phyloP scores from a whole-genome alignment of 1,140 invertebrate genomes.

The Ips typographus region DNA sequence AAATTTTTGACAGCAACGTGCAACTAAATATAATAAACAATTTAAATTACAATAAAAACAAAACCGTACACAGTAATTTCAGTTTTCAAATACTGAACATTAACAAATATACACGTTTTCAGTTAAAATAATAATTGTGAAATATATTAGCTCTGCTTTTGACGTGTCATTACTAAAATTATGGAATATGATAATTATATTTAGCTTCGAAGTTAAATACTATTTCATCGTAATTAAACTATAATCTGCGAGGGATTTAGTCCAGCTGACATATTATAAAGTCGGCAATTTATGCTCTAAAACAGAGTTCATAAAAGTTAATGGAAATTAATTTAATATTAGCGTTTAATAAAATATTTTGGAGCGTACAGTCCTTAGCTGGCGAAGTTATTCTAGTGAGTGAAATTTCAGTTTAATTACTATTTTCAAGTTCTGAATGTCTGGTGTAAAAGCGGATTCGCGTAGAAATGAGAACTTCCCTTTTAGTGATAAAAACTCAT shows the following conservation, averaged over 20 bases:
- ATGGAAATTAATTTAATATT: constrained; percentile 6
- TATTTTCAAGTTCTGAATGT: no score
- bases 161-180: constrained; percentile 3
- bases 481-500: no score
- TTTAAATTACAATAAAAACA: constrained; percentile 4
- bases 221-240: constrained; percentile 4
- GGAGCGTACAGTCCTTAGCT: no score
- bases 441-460: no score
- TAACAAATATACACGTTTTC: constrained; percentile 1
- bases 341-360: neutral
- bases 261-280: constrained; percentile 5
- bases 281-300: constrained; percentile 4
- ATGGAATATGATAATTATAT: constrained; percentile 5
- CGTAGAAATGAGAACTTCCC: no score
- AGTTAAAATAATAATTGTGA: neutral
- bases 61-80: neutral
- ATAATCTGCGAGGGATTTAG: constrained; percentile 3
- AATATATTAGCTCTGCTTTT: constrained; percentile 5
- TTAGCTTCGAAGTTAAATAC: neutral
- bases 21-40: neutral
- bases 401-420: no score
- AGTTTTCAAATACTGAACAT: neutral
- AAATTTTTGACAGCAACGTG: neutral
- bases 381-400: no score
- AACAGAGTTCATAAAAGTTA: constrained; percentile 3